Conservation (phyloP, 2,113 vertebrate genomes). For the Phaetusa simplex region DNA sequence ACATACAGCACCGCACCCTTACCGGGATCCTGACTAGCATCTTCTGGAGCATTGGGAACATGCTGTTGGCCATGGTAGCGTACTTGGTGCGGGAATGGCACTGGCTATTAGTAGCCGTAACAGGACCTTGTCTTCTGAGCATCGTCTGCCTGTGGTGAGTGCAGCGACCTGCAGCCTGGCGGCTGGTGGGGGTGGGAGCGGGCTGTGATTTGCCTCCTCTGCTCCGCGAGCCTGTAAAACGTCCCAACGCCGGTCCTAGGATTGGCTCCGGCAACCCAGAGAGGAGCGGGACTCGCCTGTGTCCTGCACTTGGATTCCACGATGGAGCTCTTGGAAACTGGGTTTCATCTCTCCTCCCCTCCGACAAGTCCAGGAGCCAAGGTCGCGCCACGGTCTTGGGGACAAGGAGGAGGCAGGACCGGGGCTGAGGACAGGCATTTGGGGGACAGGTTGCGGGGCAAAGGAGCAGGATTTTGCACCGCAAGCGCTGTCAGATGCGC, state of each 20-base stretch:
- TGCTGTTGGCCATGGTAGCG: slow-evolving; percentile 79
- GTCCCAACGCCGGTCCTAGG: not conserved
- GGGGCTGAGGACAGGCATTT: not conserved
- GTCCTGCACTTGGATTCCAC: not conserved
- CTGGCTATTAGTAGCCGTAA: slow-evolving; percentile 79
- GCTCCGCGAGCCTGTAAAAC: rapidly evolving
- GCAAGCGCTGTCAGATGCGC: not conserved
- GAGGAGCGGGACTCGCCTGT: not conserved
- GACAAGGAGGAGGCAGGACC: not conserved
- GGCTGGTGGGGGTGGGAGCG: not conserved
- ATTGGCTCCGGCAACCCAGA: not conserved
- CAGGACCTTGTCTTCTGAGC: slow-evolving; percentile 77
- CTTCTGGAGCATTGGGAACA: slow-evolving; percentile 82
- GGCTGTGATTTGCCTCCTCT: not conserved
- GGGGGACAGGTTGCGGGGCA: not conserved
- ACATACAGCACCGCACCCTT: slow-evolving; percentile 78
- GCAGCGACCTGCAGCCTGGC: rapidly evolving
- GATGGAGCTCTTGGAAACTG: not conserved
- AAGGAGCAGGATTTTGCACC: not conserved
- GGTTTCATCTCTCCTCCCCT: not conserved
- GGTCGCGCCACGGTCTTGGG: not conserved
- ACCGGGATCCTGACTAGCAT: slow-evolving; percentile 73
- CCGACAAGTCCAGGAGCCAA: not conserved
- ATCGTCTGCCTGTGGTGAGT: slow-evolving; percentile 83
- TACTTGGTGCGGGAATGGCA: slow-evolving; percentile 84